phyloP scores from a whole-genome alignment of 2,113 vertebrate species.

The Sterna hirundo region DNA sequence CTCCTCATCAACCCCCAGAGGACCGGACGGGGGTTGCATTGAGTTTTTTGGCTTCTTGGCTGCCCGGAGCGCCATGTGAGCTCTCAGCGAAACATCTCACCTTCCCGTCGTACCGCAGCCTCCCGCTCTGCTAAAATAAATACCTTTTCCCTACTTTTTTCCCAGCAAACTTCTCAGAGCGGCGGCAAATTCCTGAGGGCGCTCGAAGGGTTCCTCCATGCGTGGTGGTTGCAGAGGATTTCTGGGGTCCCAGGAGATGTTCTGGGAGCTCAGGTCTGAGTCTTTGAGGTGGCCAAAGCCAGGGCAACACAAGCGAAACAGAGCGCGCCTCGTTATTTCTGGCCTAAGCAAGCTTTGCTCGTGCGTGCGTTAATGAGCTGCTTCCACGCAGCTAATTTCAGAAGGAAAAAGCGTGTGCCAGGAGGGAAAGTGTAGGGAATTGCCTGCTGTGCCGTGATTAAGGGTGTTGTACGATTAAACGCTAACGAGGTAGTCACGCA shows the following conservation, averaged over 20 bases:
- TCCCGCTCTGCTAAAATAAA: not conserved
- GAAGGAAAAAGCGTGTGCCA: not conserved
- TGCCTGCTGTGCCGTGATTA: not conserved
- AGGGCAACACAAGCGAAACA: not conserved
- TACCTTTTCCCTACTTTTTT: not conserved
- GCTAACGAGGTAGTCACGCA: accelerated
- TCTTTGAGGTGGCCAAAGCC: not conserved
- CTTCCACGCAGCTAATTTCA: not conserved
- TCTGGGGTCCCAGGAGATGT: not conserved
- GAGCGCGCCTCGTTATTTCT: not conserved
- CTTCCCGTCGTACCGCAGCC: accelerated
- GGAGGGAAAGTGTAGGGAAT: not conserved
- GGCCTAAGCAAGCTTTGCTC: not conserved
- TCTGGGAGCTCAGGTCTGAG: not conserved
- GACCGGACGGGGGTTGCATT: accelerated
- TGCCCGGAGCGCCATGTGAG: accelerated
- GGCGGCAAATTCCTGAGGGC: not conserved
- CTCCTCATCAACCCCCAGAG: not conserved
- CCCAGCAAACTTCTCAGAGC: not conserved
- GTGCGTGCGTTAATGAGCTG: not conserved
- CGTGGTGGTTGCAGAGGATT: not conserved
- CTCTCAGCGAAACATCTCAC: not conserved
- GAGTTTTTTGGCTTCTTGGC: not conserved
- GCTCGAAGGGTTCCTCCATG: not conserved
- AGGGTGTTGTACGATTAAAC: not conserved